A percentile compares a stretch with the other conserved stretches of the same genome.
Evolutionary conservation across 2,113 vertebrate genomes (phyloP).

Genomic region (Garra rufa): DNA sequence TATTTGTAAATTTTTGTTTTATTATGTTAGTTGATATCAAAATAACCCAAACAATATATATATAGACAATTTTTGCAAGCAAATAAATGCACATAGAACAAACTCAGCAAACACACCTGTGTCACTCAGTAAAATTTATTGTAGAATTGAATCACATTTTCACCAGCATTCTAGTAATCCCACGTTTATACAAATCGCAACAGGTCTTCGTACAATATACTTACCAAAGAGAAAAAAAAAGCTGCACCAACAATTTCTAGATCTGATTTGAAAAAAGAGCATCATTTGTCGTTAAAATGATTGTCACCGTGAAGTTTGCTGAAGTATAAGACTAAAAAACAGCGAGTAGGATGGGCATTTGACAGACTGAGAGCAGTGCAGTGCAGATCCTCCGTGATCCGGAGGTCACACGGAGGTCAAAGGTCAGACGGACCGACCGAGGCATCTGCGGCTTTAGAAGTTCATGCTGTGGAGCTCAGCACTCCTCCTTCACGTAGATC

Average conservation of each 20-base stretch:
- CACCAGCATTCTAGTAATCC: constrained; percentile 40
- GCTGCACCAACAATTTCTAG: constrained; percentile 52
- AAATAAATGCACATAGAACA: neutral
- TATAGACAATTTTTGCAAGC: too few relatives aligned
- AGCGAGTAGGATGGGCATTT: constrained; percentile 13
- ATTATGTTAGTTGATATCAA: too few relatives aligned
- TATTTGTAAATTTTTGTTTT: too few relatives aligned
- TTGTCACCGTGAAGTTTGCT: constrained; percentile 60
- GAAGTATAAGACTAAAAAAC: constrained; percentile 51
- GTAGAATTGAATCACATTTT: constrained; percentile 37
- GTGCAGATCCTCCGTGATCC: neutral
- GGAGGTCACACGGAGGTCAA: constrained; percentile 14
- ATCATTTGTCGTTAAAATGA: constrained; percentile 43
- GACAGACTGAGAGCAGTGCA: constrained; percentile 44
- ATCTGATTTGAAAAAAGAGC: constrained; percentile 36
- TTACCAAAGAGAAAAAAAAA: constrained; percentile 43
- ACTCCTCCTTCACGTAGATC: constrained; percentile 95
- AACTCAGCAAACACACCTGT: neutral
- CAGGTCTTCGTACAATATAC: constrained; percentile 62
- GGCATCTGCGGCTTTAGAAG: constrained; percentile 72
- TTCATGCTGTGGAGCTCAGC: constrained; percentile 75
- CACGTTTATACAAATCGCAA: constrained; percentile 64
- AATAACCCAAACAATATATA: too few relatives aligned
- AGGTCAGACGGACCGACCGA: constrained; percentile 56
- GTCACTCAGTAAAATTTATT: constrained; percentile 53